These are phyloP conservation scores for Diabrotica balteata DNA, from an alignment of 2,888 invertebrate species.

Conservation along the genomic window DNA sequence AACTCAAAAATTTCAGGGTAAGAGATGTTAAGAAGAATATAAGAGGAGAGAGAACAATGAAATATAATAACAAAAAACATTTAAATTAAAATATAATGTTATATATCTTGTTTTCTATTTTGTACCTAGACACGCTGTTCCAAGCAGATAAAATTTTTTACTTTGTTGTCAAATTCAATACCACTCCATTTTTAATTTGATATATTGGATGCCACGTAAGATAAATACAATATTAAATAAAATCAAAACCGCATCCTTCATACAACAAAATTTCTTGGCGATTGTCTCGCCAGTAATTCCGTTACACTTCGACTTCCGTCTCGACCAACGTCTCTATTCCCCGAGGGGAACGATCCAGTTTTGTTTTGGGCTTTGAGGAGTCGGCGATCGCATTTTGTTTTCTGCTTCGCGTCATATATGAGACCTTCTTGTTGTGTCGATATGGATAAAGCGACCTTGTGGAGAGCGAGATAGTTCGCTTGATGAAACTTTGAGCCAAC, in stretches of 20 bases:
- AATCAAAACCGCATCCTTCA: neutral
- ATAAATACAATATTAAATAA: too few relatives aligned
- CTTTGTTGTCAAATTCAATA: too few relatives aligned
- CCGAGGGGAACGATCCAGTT: slow-evolving; percentile 8
- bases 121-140: too few relatives aligned
- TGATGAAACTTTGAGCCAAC: slow-evolving; percentile 19
- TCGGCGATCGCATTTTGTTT: slow-evolving; percentile 20
- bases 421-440: slow-evolving; percentile 5
- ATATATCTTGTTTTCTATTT: too few relatives aligned
- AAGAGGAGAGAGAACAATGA: too few relatives aligned
- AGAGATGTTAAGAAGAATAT: too few relatives aligned
- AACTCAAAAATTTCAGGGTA: too few relatives aligned
- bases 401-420: slow-evolving; percentile 12
- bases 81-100: too few relatives aligned
- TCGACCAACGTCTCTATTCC: slow-evolving; percentile 30
- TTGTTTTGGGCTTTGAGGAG: slow-evolving; percentile 14
- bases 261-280: neutral
- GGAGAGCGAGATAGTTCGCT: slow-evolving; percentile 21
- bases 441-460: slow-evolving; percentile 3
- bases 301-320: slow-evolving; percentile 43
- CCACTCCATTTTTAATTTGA: too few relatives aligned
- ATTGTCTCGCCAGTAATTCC: slow-evolving; percentile 45
- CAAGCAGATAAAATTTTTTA: too few relatives aligned
- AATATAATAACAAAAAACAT: too few relatives aligned
- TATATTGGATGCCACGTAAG: too few relatives aligned